A percentile compares a stretch with the other conserved stretches of the same genome.
These are phyloP conservation scores for Drosophila burlai DNA, from an alignment of 1,140 invertebrate genomes.

Conservation along the genomic window DNA sequence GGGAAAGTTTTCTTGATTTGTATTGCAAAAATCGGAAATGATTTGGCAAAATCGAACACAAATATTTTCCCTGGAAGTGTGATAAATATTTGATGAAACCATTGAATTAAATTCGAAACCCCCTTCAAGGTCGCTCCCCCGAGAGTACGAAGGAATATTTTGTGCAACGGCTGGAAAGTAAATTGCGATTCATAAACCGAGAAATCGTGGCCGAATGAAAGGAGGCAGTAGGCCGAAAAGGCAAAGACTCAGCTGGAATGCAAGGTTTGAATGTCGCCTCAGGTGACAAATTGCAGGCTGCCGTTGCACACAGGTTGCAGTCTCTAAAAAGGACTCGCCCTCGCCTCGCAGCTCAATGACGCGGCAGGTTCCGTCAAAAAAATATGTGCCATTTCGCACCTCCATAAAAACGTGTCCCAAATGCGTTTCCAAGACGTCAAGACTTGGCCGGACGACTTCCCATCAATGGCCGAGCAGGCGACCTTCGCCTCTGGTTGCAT, in stretches of 20 bases:
- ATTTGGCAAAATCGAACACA: slow-evolving; percentile 53
- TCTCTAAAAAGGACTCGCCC: slow-evolving; percentile 21
- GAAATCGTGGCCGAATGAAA: slow-evolving; percentile 42
- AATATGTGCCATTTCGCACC: slow-evolving; percentile 81
- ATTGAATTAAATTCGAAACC: slow-evolving; percentile 16
- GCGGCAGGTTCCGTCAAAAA: slow-evolving; percentile 69
- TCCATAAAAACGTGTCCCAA: slow-evolving; percentile 73
- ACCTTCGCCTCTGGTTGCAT: slow-evolving; percentile 59
- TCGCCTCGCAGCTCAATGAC: slow-evolving; percentile 58
- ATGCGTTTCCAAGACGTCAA: slow-evolving; percentile 34
- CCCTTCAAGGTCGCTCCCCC: slow-evolving; percentile 46
- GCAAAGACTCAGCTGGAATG: slow-evolving; percentile 70
- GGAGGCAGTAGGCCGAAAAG: slow-evolving; percentile 30
- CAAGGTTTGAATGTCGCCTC: slow-evolving; percentile 71
- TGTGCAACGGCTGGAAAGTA: slow-evolving; percentile 36
- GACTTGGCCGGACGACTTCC: slow-evolving; percentile 18
- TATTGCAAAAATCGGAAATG: slow-evolving; percentile 70
- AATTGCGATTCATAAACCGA: slow-evolving; percentile 35
- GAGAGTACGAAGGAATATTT: slow-evolving; percentile 59
- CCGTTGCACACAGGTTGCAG: slow-evolving; percentile 48
- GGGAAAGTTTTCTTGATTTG: slow-evolving; percentile 25
- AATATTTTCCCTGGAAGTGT: slow-evolving; percentile 77
- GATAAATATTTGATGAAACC: slow-evolving; percentile 63
- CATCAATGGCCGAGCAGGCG: slow-evolving; percentile 24
- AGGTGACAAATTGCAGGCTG: slow-evolving; percentile 76